Evolutionary conservation across 2,797 vertebrate species (phyloP).

Genomic region (Rhabdomys pumilio): DNA sequence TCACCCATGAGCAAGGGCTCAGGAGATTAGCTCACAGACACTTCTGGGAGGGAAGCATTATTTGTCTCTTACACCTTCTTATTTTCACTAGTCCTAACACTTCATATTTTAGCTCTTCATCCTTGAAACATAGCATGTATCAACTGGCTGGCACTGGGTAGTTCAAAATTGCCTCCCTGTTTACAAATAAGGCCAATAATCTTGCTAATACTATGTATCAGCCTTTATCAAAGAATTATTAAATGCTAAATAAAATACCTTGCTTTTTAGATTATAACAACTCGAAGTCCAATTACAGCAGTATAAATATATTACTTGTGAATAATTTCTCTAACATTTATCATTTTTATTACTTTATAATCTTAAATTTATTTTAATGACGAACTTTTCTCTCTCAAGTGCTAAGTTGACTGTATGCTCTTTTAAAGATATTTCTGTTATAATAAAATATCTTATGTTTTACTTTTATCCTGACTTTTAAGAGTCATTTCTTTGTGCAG

Average conservation of each 20-base stretch:
- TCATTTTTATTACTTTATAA: neutral
- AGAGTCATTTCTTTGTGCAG: neutral
- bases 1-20: neutral
- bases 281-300: neutral
- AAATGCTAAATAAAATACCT: constrained; percentile 31
- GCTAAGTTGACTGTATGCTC: neutral
- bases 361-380: constrained; percentile 6
- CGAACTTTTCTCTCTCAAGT: constrained; percentile 39
- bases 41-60: neutral
- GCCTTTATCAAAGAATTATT: constrained; percentile 53
- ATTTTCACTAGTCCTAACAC: neutral
- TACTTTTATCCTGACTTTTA: neutral
- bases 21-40: neutral
- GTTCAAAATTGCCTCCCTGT: neutral
- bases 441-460: neutral
- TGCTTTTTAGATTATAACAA: neutral
- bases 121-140: neutral
- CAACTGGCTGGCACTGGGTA: neutral
- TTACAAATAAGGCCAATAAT: neutral
- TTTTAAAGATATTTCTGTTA: neutral
- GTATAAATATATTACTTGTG: neutral
- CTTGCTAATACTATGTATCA: neutral
- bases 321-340: neutral
- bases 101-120: neutral
- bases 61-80: neutral